Conservation (phyloP, 2,888 invertebrate species). For the Ophion ellenae region DNA sequence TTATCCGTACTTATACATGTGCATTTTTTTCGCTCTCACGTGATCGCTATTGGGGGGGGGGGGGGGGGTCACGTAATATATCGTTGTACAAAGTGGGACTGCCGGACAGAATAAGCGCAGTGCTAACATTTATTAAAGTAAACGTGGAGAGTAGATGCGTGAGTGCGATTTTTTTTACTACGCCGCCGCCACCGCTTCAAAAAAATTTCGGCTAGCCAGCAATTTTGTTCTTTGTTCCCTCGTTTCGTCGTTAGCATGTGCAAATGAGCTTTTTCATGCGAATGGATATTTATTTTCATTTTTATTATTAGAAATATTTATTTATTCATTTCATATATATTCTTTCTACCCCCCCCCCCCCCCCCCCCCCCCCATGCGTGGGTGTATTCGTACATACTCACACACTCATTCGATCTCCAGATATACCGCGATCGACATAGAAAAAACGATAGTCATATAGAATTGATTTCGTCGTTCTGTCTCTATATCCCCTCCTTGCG, state of each 20-base stretch:
- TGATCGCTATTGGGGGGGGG: not conserved
- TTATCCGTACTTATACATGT: not conserved
- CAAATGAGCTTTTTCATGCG: not conserved
- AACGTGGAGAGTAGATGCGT: not conserved
- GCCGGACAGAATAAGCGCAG: not conserved
- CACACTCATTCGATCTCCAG: no score
- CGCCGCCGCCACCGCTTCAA: not conserved
- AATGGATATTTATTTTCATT: constrained; percentile 10
- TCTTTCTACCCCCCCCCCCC: not conserved
- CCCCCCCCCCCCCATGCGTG: no score
- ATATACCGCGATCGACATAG: not conserved
- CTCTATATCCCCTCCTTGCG: no score
- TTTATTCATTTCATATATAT: not conserved
- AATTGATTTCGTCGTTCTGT: no score
- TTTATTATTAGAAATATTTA: not conserved
- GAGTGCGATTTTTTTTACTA: not conserved
- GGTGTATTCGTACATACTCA: no score
- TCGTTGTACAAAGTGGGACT: not conserved
- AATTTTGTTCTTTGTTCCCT: not conserved
- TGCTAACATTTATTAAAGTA: not conserved
- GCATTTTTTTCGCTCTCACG: constrained; percentile 18
- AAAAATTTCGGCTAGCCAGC: not conserved
- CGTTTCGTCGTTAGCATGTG: constrained; percentile 1
- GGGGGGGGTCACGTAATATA: not conserved
- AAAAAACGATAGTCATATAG: not conserved